Evolutionary conservation across 2,888 invertebrate genomes (phyloP).

Genomic region (Busseola fusca): DNA sequence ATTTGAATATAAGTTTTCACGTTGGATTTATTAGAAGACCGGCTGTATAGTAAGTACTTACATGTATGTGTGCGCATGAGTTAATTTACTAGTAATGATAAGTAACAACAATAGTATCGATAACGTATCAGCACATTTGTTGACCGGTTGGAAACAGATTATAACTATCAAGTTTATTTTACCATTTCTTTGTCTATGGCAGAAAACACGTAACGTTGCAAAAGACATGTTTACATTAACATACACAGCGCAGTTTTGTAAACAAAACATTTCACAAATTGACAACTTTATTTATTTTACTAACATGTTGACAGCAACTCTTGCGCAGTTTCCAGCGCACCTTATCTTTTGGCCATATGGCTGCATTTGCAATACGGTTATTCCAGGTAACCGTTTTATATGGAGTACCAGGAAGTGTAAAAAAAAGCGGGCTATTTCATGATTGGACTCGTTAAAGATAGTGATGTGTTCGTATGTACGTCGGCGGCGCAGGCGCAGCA

Average conservation of each 20-base stretch:
- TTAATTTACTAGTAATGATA: conserved; percentile 12
- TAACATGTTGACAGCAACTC: conserved; percentile 56
- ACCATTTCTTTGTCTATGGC: conserved; percentile 6
- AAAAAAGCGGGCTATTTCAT: conserved; percentile 66
- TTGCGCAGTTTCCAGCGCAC: conserved; percentile 50
- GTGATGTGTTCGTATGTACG: conserved; percentile 46
- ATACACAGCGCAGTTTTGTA: conserved; percentile 41
- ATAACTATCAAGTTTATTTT: conserved; percentile 4
- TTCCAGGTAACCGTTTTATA: conserved; percentile 70
- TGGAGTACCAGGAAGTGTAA: conserved; percentile 70
- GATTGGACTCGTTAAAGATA: conserved; percentile 55
- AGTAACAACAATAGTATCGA: conserved; percentile 25
- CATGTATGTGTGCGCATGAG: neutral
- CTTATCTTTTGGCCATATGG: conserved; percentile 68
- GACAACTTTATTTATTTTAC: conserved; percentile 48
- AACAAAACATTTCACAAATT: conserved; percentile 56
- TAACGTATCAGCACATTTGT: conserved; percentile 16
- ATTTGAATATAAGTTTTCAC: neutral
- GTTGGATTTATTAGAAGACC: neutral
- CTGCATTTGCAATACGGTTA: conserved; percentile 70
- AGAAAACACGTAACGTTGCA: conserved; percentile 16
- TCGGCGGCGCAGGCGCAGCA: conserved; percentile 23
- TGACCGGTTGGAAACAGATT: conserved; percentile 5
- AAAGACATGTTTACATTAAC: conserved; percentile 23
- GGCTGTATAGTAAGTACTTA: neutral